A percentile compares a stretch with the other conserved stretches of the same genome.
phyloP scores from a whole-genome alignment of 2,113 vertebrate species.

The Zootoca vivipara region DNA sequence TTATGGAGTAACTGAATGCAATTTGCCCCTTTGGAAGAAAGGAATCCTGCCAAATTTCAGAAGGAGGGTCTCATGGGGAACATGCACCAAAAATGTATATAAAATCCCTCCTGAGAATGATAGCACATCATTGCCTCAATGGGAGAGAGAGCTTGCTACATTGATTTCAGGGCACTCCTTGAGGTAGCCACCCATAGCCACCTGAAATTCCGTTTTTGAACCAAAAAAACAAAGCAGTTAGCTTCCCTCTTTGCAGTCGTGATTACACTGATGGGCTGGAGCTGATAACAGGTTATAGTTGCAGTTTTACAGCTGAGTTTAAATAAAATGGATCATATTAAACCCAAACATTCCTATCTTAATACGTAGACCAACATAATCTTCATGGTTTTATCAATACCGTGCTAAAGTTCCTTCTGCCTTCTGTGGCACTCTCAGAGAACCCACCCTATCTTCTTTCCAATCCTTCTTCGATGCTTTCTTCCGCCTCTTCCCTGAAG shows the following conservation, averaged over 20 bases:
- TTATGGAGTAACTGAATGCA: too few species aligned
- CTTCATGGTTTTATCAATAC: not conserved
- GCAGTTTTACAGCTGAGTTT: not conserved
- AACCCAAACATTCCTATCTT: not conserved
- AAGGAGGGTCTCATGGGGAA: too few species aligned
- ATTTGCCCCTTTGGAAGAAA: too few species aligned
- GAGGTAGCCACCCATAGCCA: too few species aligned
- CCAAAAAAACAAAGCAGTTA: not conserved
- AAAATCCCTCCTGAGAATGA: too few species aligned
- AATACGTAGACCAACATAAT: not conserved
- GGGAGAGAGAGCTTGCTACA: too few species aligned
- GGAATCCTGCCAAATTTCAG: too few species aligned
- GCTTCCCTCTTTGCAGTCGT: not conserved
- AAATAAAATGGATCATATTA: not conserved
- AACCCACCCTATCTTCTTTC: not conserved
- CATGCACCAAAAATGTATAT: too few species aligned
- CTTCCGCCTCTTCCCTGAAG: constrained; percentile 6
- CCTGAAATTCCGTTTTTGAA: too few species aligned
- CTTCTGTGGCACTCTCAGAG: not conserved
- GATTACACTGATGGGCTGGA: not conserved
- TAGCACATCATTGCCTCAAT: too few species aligned
- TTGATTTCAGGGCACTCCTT: too few species aligned
- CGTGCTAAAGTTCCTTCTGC: not conserved
- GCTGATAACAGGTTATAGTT: not conserved
- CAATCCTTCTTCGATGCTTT: not conserved